Percentiles rank a stretch among this genome's conserved stretches.
Evolutionary conservation across 2,797 vertebrate genomes (phyloP).

Genomic region (Dromococcyx pavoninus): DNA sequence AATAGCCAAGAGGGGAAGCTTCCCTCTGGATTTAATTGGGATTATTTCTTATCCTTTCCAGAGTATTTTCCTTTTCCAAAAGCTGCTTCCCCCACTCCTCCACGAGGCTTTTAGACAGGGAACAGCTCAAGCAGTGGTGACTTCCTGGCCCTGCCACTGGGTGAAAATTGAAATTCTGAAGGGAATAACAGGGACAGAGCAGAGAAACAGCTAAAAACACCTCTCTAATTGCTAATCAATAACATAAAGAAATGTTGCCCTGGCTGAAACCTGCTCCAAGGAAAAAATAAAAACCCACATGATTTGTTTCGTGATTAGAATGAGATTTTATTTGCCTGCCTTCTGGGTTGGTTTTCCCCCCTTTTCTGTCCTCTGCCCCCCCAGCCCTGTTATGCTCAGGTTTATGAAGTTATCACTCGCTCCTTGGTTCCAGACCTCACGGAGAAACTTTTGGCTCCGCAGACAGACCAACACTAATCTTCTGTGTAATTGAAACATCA

Average conservation of each 20-base stretch:
- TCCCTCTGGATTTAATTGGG: background rate
- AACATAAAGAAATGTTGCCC: slow-evolving; percentile 48
- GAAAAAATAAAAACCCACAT: background rate
- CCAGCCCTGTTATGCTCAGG: background rate
- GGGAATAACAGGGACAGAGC: slow-evolving; percentile 3
- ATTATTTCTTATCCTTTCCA: background rate
- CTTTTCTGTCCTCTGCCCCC: background rate
- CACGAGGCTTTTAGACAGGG: background rate
- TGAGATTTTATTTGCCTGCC: background rate
- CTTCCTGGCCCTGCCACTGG: background rate
- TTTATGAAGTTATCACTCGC: slow-evolving; percentile 26
- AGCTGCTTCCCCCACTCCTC: background rate
- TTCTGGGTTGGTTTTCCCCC: background rate
- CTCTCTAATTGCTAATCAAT: slow-evolving; percentile 64
- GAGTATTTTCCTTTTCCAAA: background rate
- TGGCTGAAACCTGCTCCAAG: slow-evolving; percentile 24
- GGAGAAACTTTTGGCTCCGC: background rate
- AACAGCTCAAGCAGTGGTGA: background rate
- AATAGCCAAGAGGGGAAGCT: background rate
- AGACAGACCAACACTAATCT: slow-evolving; percentile 42
- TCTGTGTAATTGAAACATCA: slow-evolving; percentile 56
- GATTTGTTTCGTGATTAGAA: slow-evolving; percentile 13
- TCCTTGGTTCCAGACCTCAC: background rate
- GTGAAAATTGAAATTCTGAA: slow-evolving; percentile 33
- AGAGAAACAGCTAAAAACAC: slow-evolving; percentile 49